phyloP scores from a whole-genome alignment of 2,113 vertebrate species.

The Pampusana beccarii region DNA sequence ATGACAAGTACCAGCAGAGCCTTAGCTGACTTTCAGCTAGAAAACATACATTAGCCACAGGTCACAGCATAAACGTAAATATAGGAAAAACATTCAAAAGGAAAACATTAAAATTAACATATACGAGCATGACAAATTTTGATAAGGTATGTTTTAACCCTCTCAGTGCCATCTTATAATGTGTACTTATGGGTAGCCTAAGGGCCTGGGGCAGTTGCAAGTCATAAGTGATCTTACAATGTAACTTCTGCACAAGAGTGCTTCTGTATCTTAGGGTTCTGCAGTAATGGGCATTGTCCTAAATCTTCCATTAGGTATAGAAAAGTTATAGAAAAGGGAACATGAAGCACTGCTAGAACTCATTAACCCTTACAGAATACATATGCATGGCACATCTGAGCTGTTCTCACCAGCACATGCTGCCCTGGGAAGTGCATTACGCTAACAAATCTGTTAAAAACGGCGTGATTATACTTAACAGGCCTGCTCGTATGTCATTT shows the following conservation, averaged over 20 bases:
- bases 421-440: background rate
- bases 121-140: background rate
- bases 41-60: conserved; percentile 53
- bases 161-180: background rate
- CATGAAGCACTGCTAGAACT: background rate
- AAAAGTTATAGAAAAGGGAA: background rate
- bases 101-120: conserved; percentile 8
- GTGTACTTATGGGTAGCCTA: background rate
- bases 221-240: background rate
- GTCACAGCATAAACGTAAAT: conserved; percentile 44
- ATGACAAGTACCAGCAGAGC: background rate
- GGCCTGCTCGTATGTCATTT: background rate
- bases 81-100: background rate
- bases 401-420: background rate
- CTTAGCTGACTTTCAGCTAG: conserved; percentile 28
- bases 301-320: background rate
- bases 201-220: background rate
- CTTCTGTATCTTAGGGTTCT: background rate
- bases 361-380: background rate
- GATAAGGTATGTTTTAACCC: background rate
- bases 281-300: background rate
- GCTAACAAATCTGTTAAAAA: background rate
- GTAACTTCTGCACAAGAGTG: background rate
- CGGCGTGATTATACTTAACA: background rate
- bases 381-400: background rate